Evolutionary conservation across 2,888 invertebrate genomes (phyloP).

Genomic region (Byasa hedistus): DNA sequence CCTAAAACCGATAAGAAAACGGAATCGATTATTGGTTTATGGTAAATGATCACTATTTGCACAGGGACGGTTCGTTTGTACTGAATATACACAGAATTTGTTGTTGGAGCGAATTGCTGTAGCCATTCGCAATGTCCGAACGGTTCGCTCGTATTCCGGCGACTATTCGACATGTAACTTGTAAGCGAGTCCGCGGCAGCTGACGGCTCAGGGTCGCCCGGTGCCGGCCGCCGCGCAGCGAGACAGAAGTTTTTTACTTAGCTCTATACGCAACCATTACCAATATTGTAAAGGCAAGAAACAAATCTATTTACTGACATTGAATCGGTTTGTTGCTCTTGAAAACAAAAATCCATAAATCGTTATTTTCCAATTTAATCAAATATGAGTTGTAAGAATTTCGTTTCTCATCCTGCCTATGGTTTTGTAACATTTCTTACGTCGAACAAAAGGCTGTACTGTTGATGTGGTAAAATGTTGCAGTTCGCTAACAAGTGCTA

Average conservation of each 20-base stretch:
- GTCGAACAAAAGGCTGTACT: not conserved
- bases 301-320: conserved; percentile 33
- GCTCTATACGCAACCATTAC: conserved; percentile 52
- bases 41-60: not conserved
- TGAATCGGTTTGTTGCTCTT: conserved; percentile 26
- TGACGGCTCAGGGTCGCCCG: conserved; percentile 72
- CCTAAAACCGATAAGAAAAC: conserved; percentile 34
- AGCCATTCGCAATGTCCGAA: conserved; percentile 35
- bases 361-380: not conserved
- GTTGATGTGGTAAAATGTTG: not conserved
- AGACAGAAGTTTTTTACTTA: conserved; percentile 61
- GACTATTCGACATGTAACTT: conserved; percentile 44
- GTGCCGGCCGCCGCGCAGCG: conserved; percentile 53
- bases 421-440: not conserved
- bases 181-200: conserved; percentile 56
- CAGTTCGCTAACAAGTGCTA: conserved; percentile 46
- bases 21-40: not conserved
- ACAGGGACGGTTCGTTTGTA: not conserved
- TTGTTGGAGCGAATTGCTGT: conserved; percentile 19
- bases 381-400: too few species aligned
- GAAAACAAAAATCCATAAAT: conserved; percentile 8
- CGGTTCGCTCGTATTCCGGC: conserved; percentile 32
- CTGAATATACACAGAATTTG: not conserved
- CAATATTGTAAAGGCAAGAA: conserved; percentile 30
- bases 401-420: too few species aligned